These are phyloP conservation scores for Nothoprocta pentlandii DNA, from an alignment of 2,113 vertebrate genomes.

Conservation along the genomic window DNA sequence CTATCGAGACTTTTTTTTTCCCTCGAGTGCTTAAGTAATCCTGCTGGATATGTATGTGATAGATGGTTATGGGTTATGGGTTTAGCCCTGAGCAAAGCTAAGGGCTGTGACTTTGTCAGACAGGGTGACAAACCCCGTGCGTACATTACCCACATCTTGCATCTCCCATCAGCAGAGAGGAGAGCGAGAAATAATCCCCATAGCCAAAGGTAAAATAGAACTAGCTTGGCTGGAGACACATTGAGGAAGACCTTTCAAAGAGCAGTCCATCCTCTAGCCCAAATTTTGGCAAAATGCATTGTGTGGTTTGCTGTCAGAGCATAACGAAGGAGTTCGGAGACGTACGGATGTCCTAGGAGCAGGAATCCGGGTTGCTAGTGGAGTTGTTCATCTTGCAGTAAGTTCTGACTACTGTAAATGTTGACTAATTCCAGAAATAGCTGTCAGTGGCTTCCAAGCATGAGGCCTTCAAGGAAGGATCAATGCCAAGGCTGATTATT, in stretches of 20 bases:
- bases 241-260: not conserved
- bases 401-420: not conserved
- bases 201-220: not conserved
- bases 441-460: not conserved
- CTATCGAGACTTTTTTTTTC: not conserved
- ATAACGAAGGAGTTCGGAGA: not conserved
- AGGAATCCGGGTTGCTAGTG: not conserved
- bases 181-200: not conserved
- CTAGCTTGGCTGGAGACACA: not conserved
- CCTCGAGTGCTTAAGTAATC: conserved; percentile 12
- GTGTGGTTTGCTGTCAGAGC: not conserved
- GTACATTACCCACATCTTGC: not conserved
- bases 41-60: not conserved
- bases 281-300: not conserved
- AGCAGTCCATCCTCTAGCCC: not conserved
- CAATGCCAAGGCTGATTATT: not conserved
- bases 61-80: not conserved
- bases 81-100: not conserved
- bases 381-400: not conserved
- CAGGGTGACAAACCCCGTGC: not conserved
- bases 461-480: not conserved
- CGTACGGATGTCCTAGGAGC: not conserved
- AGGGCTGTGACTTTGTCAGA: not conserved
- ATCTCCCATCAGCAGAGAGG: not conserved
- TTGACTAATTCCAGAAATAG: not conserved